phyloP scores from a whole-genome alignment of 2,113 vertebrate genomes.

The Limnothrissa miodon region DNA sequence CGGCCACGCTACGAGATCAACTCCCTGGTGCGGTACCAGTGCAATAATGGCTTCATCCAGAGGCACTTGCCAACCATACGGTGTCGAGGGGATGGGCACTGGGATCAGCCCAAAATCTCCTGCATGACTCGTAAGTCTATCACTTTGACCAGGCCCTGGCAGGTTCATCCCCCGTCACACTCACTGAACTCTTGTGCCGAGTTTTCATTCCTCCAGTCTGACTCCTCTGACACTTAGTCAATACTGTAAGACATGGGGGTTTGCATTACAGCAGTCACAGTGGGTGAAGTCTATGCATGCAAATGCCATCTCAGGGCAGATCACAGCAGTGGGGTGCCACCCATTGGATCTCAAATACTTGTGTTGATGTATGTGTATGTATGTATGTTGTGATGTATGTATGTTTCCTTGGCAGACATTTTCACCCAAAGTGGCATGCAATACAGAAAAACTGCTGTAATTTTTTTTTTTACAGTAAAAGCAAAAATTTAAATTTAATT shows the following conservation, averaged over 20 bases:
- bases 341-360: background rate
- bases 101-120: conserved; percentile 91
- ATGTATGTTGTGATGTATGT: too few species aligned
- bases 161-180: background rate
- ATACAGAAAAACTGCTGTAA: too few species aligned
- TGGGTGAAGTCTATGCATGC: background rate
- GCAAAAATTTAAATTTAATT: too few species aligned
- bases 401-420: too few species aligned
- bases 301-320: background rate
- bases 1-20: conserved; percentile 93
- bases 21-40: conserved; percentile 93
- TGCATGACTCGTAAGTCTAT: conserved; percentile 91
- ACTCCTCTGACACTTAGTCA: background rate
- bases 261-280: background rate
- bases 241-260: background rate
- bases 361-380: too few species aligned
- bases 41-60: conserved; percentile 91
- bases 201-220: background rate
- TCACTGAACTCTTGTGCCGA: background rate
- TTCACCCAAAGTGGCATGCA: too few species aligned
- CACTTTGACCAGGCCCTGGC: background rate
- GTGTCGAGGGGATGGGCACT: conserved; percentile 87
- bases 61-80: conserved; percentile 91
- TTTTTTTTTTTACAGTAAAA: too few species aligned
- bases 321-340: background rate